Base-by-base conservation (phyloP, 2,113 vertebrate species). In the Pionites leucogaster region DNA sequence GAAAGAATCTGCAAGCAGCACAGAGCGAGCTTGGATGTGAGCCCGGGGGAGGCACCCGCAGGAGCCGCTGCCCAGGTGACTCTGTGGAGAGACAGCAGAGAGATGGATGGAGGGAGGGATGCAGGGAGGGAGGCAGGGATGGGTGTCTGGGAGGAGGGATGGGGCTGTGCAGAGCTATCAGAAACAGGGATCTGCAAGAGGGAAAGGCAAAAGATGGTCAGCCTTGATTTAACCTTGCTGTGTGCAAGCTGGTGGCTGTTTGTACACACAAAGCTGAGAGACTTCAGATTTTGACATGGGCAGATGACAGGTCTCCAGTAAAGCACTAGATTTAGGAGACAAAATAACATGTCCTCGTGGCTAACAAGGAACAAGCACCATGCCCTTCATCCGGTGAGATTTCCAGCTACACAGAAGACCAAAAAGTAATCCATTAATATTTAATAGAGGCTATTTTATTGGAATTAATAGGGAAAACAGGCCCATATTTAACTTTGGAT, bases 1-100 rank as follows among this genome's bases (percentile, higher is more conserved):
- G 93, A 92, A 96, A 92, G 93, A 97, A 96, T 97, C 90, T 97
- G 94, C 94, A 96, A 94, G 95, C 91, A 74, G 90, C 90, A 96
- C 87, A 89, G 91, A 90, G 81, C 1, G 57, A 87, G 81, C 75
- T 95, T 97, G 96, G 96, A 96, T 82, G 85, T 14, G 93, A 96
- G 96, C 95, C 96, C 53, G 1, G 70, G 94, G 92, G 94, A 96
- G 96, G 94, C 94, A 91, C 95, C 91, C 69, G 6, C 15, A 5
- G 94, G 84, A 93, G 96, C 80, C 33, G 62, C 96, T 97, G 94
- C 94, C 96, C 96, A 97, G 96, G 95, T 95, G 93, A 97, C 86
- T 92, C 79, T 0, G 1, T 1, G 27, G 74, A 75, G 90, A 8
- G 37, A 71, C 28, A 82, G 52, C 3, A 13, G 55, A 78, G 92